Conservation (phyloP, 2,797 vertebrate genomes). For the Phoebastria nigripes region DNA sequence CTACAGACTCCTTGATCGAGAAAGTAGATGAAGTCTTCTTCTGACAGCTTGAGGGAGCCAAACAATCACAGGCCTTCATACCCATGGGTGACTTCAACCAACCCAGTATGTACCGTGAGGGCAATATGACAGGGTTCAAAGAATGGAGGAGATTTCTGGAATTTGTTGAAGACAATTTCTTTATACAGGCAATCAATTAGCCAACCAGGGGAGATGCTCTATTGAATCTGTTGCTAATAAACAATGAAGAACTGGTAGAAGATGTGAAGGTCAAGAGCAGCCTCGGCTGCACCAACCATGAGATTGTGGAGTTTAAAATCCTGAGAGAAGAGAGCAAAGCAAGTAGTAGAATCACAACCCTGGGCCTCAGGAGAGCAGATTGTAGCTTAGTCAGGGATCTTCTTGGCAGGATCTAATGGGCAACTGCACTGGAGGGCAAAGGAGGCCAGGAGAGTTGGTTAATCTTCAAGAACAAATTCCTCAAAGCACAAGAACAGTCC, state of each 20-base stretch:
- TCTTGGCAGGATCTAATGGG: background rate
- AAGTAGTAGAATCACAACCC: background rate
- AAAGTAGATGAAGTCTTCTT: background rate
- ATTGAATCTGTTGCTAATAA: background rate
- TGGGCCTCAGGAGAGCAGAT: background rate
- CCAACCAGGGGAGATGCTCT: background rate
- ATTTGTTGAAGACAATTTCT: background rate
- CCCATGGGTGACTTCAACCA: background rate
- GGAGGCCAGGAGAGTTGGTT: background rate
- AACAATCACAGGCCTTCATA: background rate
- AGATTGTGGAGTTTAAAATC: background rate
- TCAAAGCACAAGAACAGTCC: background rate
- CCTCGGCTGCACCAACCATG: background rate
- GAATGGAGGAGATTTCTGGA: background rate
- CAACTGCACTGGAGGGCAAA: background rate
- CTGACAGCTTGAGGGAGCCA: background rate
- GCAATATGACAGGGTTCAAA: background rate
- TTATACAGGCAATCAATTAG: background rate
- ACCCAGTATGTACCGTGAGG: background rate
- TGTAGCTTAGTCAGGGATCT: background rate
- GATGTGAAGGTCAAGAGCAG: background rate
- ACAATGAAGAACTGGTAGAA: background rate
- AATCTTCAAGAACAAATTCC: background rate
- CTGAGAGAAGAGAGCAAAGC: background rate
- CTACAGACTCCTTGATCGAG: background rate